Base-by-base conservation (phyloP, 2,113 vertebrate genomes). In the Osmerus eperlanus region DNA sequence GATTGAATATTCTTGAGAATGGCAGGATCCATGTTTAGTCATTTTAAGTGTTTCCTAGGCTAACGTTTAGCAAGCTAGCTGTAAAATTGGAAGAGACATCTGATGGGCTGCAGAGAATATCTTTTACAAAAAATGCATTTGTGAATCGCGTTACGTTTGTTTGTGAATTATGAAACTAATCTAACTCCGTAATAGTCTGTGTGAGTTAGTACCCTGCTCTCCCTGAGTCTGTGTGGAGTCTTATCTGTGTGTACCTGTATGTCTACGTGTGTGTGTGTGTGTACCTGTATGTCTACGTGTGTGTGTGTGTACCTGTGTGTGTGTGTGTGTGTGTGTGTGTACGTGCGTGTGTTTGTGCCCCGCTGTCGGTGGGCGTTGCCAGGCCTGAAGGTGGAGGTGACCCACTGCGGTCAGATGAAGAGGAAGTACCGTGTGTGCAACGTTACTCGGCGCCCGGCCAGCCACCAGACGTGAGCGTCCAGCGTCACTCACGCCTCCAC, bases 341-440 rank as follows among this genome's bases (percentile, higher is more conserved):
- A 25, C 78, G 64, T 12, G 68, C 74, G 53, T 11, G 54, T 68
- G 41, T 63, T 28, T 63, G 52, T 69, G 41, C 52, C 15, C 15
- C 56, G 51, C 66, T 68, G 66, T 70, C 36, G 65, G 58, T 65
- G 66, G 61, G 15, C 78, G 65, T 58, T 8, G 23, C 16, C 72
- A 99, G 97, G 97, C 90, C 92, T 99, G 52, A 98, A 99, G 91
- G 97, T 99, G 86, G 97, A 99, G 92, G 97, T 99, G 88, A 99
- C 97, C 79, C 97, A 99, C 89, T 99, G 97, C 87, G 97, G 97
- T 77, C 95, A 97, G 85, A 99, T 99, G 97, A 98, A 97, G 65
- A 93, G 97, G 83, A 99, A 99, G 73, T 99, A 99, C 80, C 94
- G 96, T 0, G 97, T 99, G 80, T 99, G 97, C 84, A 99, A 99